Evolutionary conservation across 2,113 vertebrate genomes (phyloP).

Genomic region (Notarius quadriscutis): DNA sequence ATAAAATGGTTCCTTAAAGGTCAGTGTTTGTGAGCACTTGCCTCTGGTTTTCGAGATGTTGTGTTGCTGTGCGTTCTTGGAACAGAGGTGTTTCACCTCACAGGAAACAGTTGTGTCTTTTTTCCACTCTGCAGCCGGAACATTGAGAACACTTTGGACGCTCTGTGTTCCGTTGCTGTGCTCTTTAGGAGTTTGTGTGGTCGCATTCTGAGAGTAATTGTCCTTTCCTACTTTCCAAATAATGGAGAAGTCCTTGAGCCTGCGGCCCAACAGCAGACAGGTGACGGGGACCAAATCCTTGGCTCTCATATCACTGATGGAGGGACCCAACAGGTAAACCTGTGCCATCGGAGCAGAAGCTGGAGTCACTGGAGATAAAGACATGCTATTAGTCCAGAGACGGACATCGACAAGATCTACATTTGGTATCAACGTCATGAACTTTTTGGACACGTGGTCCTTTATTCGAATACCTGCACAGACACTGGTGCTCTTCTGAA

Average conservation of each 20-base stretch:
- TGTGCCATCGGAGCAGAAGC: constrained; percentile 47
- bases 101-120: constrained; percentile 59
- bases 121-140: constrained; percentile 57
- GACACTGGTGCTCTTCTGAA: constrained; percentile 46
- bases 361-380: constrained; percentile 58
- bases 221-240: constrained; percentile 60
- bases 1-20: neutral
- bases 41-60: constrained; percentile 59
- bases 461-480: constrained; percentile 65
- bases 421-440: neutral
- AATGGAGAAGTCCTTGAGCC: constrained; percentile 57
- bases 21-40: constrained; percentile 42
- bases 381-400: neutral
- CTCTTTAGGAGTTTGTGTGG: neutral
- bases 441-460: neutral
- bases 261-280: constrained; percentile 61
- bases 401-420: neutral
- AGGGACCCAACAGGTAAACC: constrained; percentile 58
- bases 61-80: constrained; percentile 6
- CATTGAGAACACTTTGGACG: constrained; percentile 47
- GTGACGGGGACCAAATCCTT: constrained; percentile 51
- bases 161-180: constrained; percentile 67
- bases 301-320: constrained; percentile 20
- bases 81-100: constrained; percentile 61
- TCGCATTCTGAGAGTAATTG: fast-evolving